Conservation (phyloP, 1,140 invertebrate genomes). For the Marisa cornuarietis region DNA sequence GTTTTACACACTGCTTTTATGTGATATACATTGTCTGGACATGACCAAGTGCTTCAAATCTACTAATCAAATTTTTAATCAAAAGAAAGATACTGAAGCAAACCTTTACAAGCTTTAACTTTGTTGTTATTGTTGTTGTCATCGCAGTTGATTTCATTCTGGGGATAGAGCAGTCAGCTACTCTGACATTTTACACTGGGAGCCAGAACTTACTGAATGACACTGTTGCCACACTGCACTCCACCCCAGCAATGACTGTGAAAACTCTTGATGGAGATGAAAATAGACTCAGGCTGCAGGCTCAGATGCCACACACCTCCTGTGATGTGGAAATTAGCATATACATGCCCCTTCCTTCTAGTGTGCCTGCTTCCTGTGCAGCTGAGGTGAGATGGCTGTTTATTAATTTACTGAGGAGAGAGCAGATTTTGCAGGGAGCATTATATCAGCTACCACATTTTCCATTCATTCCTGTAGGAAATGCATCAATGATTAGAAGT, state of each 20-base stretch:
- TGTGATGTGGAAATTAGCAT: constrained; percentile 21
- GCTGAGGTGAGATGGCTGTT: not conserved
- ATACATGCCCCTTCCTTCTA: constrained; percentile 4
- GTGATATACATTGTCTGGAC: not conserved
- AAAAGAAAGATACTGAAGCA: not conserved
- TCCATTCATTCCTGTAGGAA: not conserved
- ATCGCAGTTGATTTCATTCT: constrained; percentile 62
- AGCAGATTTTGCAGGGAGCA: too few relatives aligned
- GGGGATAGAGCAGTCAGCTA: constrained; percentile 68
- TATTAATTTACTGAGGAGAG: too few relatives aligned
- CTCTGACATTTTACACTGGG: constrained; percentile 67
- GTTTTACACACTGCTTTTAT: not conserved
- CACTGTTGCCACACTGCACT: constrained; percentile 39
- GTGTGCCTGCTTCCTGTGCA: not conserved
- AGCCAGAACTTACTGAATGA: constrained; percentile 60
- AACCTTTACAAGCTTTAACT: not conserved
- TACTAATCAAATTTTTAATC: not conserved
- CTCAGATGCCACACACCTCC: constrained; percentile 20
- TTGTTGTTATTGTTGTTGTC: constrained; percentile 8
- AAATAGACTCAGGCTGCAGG: constrained; percentile 29
- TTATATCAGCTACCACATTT: not conserved
- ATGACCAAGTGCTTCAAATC: not conserved
- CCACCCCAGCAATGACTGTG: constrained; percentile 24
- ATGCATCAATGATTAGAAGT: too few relatives aligned
- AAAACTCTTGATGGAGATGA: constrained; percentile 23